A percentile compares a stretch with the other conserved stretches of the same genome.
phyloP scores from a whole-genome alignment of 2,113 vertebrate species.

The Nasalis larvatus region DNA sequence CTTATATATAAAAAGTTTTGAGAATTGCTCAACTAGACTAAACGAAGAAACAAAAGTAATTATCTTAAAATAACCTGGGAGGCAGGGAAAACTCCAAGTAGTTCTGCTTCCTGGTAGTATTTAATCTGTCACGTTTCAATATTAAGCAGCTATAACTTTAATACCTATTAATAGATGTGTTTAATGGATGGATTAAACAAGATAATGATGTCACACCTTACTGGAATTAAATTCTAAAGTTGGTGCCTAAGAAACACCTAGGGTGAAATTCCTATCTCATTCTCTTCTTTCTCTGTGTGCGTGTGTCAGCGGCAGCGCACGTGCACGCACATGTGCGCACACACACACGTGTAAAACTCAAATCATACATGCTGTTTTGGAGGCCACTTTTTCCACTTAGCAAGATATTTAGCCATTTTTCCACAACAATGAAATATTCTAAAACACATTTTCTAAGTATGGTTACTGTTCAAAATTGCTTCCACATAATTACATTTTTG shows the following conservation, averaged over 20 bases:
- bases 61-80: background rate
- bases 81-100: background rate
- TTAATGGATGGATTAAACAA: conserved; percentile 4
- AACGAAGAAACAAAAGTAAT: background rate
- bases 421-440: background rate
- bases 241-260: background rate
- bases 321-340: background rate
- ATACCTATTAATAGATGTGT: conserved; percentile 27
- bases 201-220: background rate
- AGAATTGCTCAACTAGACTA: background rate
- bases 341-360: background rate
- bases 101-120: background rate
- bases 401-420: background rate
- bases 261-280: background rate
- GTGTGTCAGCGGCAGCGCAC: background rate
- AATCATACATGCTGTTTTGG: background rate
- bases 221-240: conserved; percentile 26
- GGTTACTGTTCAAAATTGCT: background rate
- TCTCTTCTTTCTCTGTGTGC: background rate
- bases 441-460: background rate
- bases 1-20: background rate
- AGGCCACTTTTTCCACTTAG: background rate
- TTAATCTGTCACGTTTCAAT: background rate
- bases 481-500: background rate
- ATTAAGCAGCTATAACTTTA: conserved; percentile 38